Evolutionary conservation across 2,113 vertebrate genomes (phyloP).

Genomic region (Isurus oxyrinchus): DNA sequence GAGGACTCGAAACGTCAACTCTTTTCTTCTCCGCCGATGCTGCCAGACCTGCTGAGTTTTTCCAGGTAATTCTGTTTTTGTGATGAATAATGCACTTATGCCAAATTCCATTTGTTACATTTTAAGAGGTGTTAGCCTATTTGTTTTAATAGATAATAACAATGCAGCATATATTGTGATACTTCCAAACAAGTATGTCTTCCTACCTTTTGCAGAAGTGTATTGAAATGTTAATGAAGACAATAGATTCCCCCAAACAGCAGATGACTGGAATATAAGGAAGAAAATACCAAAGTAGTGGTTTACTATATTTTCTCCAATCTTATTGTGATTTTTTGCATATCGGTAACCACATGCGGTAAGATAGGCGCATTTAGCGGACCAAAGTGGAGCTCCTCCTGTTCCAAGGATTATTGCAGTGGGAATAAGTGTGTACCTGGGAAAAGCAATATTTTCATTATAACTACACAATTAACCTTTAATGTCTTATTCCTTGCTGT

Average conservation of each 20-base stretch:
- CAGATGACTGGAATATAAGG: slow-evolving; percentile 83
- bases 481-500: background rate
- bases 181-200: background rate
- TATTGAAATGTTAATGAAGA: slow-evolving; percentile 84
- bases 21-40: too few relatives aligned
- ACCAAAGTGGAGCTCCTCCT: slow-evolving; percentile 86
- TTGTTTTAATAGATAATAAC: background rate
- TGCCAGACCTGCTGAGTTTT: too few relatives aligned
- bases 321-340: slow-evolving; percentile 56
- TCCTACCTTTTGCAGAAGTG: slow-evolving; percentile 61
- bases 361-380: slow-evolving; percentile 85
- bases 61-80: too few relatives aligned
- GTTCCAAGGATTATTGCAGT: slow-evolving; percentile 82
- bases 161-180: background rate
- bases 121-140: background rate
- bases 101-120: background rate
- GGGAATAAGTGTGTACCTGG: slow-evolving; percentile 82
- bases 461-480: background rate
- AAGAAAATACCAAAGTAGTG: slow-evolving; percentile 92
- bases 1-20: too few relatives aligned
- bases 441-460: slow-evolving; percentile 32
- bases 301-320: slow-evolving; percentile 69
- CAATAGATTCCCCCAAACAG: slow-evolving; percentile 89
- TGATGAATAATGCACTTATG: background rate
- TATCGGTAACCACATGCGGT: slow-evolving; percentile 66